Percentiles rank a stretch among this genome's conserved stretches.
Conservation (phyloP, 2,888 invertebrate genomes). For the Melangyna quadrimaculata region DNA sequence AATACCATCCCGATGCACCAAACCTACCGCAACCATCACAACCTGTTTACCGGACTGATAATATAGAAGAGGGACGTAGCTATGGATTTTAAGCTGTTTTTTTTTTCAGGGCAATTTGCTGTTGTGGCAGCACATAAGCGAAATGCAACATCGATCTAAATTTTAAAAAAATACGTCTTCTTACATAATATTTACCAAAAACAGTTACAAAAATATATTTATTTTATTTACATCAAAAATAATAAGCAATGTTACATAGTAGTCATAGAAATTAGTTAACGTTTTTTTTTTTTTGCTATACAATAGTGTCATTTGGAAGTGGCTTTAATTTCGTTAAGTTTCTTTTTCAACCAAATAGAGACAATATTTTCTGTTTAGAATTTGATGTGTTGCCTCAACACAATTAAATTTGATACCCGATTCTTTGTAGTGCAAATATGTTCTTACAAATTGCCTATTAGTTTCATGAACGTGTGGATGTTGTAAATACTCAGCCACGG, state of each 20-base stretch:
- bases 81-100: background rate
- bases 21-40: background rate
- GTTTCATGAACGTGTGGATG: constrained; percentile 88
- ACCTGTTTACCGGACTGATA: background rate
- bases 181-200: background rate
- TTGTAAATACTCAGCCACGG: constrained; percentile 86
- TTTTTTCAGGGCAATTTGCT: background rate
- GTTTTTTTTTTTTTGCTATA: background rate
- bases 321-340: background rate
- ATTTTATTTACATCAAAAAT: background rate
- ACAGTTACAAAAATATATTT: constrained; percentile 18
- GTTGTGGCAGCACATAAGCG: no score
- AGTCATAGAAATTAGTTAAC: background rate
- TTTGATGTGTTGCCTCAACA: constrained; percentile 80
- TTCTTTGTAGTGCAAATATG: constrained; percentile 85
- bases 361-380: constrained; percentile 78
- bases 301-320: background rate
- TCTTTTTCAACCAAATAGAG: constrained; percentile 73
- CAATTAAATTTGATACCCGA: constrained; percentile 84
- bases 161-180: background rate
- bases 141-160: no score
- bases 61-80: background rate
- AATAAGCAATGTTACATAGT: background rate
- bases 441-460: constrained; percentile 86
- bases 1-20: constrained; percentile 23